A percentile compares a stretch with the other conserved stretches of the same genome.
Conservation (phyloP, 2,888 invertebrate species). For the Agrypnus murinus region DNA sequence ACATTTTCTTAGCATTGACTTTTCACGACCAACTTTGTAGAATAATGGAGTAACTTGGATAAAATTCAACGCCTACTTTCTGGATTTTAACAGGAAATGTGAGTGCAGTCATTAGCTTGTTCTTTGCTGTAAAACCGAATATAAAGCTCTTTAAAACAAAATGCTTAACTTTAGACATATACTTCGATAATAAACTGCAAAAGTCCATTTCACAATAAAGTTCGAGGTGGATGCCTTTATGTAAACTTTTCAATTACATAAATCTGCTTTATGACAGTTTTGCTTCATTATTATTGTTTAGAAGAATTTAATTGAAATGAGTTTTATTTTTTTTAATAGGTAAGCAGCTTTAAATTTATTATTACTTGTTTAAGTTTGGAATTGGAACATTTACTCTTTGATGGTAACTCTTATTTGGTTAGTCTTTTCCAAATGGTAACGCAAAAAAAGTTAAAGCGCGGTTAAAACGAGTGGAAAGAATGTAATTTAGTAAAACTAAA, state of each 20-base stretch:
- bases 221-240: slow-evolving; percentile 11
- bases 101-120: slow-evolving; percentile 15
- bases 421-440: too few relatives aligned
- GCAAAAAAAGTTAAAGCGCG: too few relatives aligned
- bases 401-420: too few relatives aligned
- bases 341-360: too few relatives aligned
- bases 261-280: not conserved
- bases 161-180: slow-evolving; percentile 24
- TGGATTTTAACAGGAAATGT: slow-evolving; percentile 6
- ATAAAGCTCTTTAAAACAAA: slow-evolving; percentile 6
- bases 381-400: too few relatives aligned
- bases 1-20: too few relatives aligned
- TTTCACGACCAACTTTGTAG: too few relatives aligned
- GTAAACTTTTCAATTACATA: slow-evolving; percentile 15
- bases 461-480: too few relatives aligned
- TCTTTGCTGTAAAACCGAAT: slow-evolving; percentile 13
- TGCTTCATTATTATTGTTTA: slow-evolving; percentile 13
- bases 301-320: not conserved
- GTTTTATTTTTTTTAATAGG: too few relatives aligned
- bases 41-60: too few relatives aligned
- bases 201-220: slow-evolving; percentile 23
- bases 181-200: slow-evolving; percentile 24
- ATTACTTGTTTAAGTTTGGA: too few relatives aligned
- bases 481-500: too few relatives aligned
- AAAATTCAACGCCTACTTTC: slow-evolving; percentile 4